Percentiles rank a stretch among this genome's conserved stretches.
phyloP scores from a whole-genome alignment of 2,888 invertebrate species.

The Cataglyphis cursor region DNA sequence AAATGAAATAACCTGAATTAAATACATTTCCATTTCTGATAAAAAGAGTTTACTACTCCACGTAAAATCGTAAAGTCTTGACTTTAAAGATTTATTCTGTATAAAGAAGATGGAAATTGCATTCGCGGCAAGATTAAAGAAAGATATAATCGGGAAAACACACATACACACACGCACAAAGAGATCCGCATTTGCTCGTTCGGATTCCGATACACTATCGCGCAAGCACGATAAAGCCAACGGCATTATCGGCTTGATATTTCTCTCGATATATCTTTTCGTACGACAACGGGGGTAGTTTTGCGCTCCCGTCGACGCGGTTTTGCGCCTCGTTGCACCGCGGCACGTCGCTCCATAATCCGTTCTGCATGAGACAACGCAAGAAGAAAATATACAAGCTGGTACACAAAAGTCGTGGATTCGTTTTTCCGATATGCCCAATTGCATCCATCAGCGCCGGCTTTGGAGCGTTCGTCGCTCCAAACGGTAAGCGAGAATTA shows the following conservation, averaged over 20 bases:
- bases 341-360: constrained; percentile 29
- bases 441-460: constrained; percentile 26
- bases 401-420: constrained; percentile 8
- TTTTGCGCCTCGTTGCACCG: constrained; percentile 43
- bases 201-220: not conserved
- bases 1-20: not conserved
- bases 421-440: constrained; percentile 40
- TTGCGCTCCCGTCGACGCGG: constrained; percentile 8
- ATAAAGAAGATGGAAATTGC: not conserved
- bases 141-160: constrained; percentile 5
- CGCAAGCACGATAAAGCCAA: constrained; percentile 11
- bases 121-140: constrained; percentile 20
- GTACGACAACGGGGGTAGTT: constrained; percentile 12
- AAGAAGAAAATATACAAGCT: not conserved
- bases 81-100: not conserved
- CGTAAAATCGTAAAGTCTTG: not conserved
- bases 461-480: not conserved
- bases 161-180: not conserved
- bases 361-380: constrained; percentile 17
- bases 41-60: constrained; percentile 5
- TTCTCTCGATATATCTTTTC: constrained; percentile 17
- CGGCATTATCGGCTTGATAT: constrained; percentile 22
- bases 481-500: not conserved
- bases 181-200: constrained; percentile 7
- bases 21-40: not conserved